These are phyloP conservation scores for Perca flavescens DNA, from an alignment of 2,113 vertebrate genomes.

Conservation along the genomic window DNA sequence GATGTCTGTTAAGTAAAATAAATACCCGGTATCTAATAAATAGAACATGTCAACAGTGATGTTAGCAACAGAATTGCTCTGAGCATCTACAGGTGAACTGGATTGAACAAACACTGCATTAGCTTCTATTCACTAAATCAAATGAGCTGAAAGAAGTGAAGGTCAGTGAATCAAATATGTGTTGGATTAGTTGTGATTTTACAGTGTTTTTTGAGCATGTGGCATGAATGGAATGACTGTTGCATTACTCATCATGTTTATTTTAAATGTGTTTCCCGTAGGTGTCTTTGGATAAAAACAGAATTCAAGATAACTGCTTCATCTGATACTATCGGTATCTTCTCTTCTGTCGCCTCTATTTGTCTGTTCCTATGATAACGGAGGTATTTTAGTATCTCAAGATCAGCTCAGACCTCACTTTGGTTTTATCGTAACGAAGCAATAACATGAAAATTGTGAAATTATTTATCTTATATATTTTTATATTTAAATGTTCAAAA, in stretches of 20 bases:
- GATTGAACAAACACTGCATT: conserved; percentile 39
- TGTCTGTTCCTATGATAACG: not conserved
- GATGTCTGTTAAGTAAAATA: not conserved
- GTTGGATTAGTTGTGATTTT: conserved; percentile 16
- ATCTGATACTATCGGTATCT: conserved; percentile 23
- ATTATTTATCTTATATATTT: no score
- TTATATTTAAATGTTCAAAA: no score
- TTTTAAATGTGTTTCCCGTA: conserved; percentile 12
- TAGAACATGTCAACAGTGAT: conserved; percentile 40
- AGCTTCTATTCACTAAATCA: conserved; percentile 42
- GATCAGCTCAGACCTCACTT: not conserved
- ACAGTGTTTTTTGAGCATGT: not conserved
- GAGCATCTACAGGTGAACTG: conserved; percentile 38
- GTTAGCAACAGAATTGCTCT: conserved; percentile 27
- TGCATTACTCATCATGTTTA: conserved; percentile 19
- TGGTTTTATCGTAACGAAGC: not conserved
- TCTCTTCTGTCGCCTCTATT: not conserved
- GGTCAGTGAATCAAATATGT: not conserved
- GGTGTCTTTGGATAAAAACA: conserved; percentile 13
- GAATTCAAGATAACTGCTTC: conserved; percentile 25
- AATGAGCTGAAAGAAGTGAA: conserved; percentile 48
- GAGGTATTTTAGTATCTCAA: not conserved
- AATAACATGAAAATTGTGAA: conserved; percentile 24
- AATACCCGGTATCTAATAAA: conserved; percentile 51
- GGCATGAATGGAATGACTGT: conserved; percentile 15